Evolutionary conservation across 2,888 invertebrate genomes (phyloP).

Genomic region (Drosophila vallismaia): DNA sequence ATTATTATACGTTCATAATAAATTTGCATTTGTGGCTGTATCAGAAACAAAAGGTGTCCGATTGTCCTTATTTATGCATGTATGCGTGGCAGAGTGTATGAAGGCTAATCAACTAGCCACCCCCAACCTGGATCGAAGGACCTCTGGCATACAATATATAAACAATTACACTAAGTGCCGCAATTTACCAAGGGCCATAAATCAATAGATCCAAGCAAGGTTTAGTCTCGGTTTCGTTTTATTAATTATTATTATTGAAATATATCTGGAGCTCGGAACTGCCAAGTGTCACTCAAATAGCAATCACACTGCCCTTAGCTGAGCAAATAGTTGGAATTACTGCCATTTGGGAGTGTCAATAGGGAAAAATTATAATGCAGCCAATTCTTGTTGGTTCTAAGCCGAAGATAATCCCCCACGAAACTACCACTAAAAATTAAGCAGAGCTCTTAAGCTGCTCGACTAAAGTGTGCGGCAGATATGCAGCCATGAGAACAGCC

Average conservation of each 20-base stretch:
- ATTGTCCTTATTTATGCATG: constrained; percentile 8
- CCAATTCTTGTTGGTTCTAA: constrained; percentile 17
- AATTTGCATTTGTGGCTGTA: constrained; percentile 8
- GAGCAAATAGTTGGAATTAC: constrained; percentile 53
- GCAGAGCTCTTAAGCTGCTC: constrained; percentile 26
- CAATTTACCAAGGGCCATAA: constrained; percentile 61
- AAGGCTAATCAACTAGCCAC: constrained; percentile 24
- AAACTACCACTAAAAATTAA: constrained; percentile 32
- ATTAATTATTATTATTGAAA: constrained; percentile 69
- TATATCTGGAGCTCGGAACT: constrained; percentile 29
- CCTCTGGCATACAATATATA: constrained; percentile 43
- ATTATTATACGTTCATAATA: constrained; percentile 19
- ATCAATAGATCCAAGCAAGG: constrained; percentile 57
- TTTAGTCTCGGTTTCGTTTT: constrained; percentile 50
- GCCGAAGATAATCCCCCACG: constrained; percentile 21
- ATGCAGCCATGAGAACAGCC: constrained; percentile 18
- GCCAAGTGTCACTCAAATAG: constrained; percentile 25
- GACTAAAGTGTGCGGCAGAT: constrained; percentile 36
- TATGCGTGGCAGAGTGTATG: not conserved
- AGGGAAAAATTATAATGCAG: constrained; percentile 40
- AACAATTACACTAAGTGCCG: constrained; percentile 74
- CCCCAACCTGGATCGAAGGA: not conserved
- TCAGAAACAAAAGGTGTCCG: constrained; percentile 4
- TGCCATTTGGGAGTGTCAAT: constrained; percentile 30
- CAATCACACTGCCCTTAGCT: constrained; percentile 8